These are phyloP conservation scores for Megalopta genalis DNA, from an alignment of 1,140 invertebrate genomes.

Conservation along the genomic window DNA sequence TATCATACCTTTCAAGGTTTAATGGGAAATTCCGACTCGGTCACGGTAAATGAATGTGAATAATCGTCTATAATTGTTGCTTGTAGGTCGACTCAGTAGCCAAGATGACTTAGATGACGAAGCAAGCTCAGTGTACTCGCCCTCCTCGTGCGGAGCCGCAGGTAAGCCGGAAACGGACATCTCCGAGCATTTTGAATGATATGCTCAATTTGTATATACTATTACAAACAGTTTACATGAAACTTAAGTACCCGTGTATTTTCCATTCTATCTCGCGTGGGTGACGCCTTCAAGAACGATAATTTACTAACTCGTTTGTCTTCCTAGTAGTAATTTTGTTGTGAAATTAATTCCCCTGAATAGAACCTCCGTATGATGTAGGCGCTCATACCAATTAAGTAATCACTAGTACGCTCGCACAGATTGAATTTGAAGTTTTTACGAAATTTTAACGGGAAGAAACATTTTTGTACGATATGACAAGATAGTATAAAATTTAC, in stretches of 20 bases:
- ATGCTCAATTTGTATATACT: slow-evolving; percentile 64
- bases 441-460: neutral
- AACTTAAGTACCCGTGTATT: slow-evolving; percentile 6
- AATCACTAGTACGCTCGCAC: neutral
- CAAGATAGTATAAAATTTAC: neutral
- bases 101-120: slow-evolving; percentile 93
- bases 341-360: slow-evolving; percentile 23
- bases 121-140: slow-evolving; percentile 84
- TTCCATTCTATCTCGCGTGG: slow-evolving; percentile 15
- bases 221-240: slow-evolving; percentile 35
- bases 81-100: slow-evolving; percentile 87
- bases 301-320: slow-evolving; percentile 43
- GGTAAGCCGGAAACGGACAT: slow-evolving; percentile 82
- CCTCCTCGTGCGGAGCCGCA: slow-evolving; percentile 78
- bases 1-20: neutral
- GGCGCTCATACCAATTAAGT: neutral
- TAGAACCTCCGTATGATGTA: neutral
- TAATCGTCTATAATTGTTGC: slow-evolving; percentile 10
- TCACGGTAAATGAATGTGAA: neutral
- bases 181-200: slow-evolving; percentile 76
- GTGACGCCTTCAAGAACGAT: slow-evolving; percentile 7
- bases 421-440: neutral
- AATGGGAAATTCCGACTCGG: neutral
- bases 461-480: neutral
- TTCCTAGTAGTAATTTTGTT: slow-evolving; percentile 17